Percentiles rank a stretch among this genome's conserved stretches.
Conservation (phyloP, 2,797 vertebrate genomes). For the Tympanoctomys barrerae region DNA sequence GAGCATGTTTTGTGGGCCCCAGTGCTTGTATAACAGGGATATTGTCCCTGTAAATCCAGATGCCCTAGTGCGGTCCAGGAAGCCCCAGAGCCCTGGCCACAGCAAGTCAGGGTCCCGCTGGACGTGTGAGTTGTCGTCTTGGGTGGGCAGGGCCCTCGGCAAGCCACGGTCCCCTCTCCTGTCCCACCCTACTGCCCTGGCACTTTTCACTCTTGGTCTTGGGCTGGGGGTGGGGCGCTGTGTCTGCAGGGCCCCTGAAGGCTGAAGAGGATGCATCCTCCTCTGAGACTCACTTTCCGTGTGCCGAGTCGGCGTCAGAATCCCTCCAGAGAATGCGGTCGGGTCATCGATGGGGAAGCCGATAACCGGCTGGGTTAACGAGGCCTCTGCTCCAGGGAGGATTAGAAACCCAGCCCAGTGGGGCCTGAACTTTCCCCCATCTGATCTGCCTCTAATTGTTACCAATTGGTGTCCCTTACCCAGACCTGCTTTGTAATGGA, state of each 20-base stretch:
- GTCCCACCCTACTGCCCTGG: rapidly evolving
- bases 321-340: not conserved
- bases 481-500: conserved; percentile 67
- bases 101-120: rapidly evolving
- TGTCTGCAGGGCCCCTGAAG: not conserved
- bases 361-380: conserved; percentile 65
- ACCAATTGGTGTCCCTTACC: conserved; percentile 78
- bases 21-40: not conserved
- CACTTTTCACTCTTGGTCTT: not conserved
- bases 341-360: conserved; percentile 66
- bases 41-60: too few species aligned
- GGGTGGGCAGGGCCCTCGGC: not conserved
- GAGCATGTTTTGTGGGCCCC: not conserved
- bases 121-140: too few species aligned
- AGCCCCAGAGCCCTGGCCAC: conserved; percentile 41
- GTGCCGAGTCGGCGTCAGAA: not conserved
- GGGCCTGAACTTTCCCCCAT: conserved; percentile 76
- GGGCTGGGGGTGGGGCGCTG: not conserved
- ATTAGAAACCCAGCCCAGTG: conserved; percentile 69
- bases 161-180: not conserved
- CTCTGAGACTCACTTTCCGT: not conserved
- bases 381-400: conserved; percentile 44
- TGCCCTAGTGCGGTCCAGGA: rapidly evolving
- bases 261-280: not conserved
- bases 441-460: conserved; percentile 75